Evolutionary conservation across 2,797 vertebrate genomes (phyloP), one percentile per base, ranked within the genome.

Genomic region (Aplochiton taeniatus): DNA sequence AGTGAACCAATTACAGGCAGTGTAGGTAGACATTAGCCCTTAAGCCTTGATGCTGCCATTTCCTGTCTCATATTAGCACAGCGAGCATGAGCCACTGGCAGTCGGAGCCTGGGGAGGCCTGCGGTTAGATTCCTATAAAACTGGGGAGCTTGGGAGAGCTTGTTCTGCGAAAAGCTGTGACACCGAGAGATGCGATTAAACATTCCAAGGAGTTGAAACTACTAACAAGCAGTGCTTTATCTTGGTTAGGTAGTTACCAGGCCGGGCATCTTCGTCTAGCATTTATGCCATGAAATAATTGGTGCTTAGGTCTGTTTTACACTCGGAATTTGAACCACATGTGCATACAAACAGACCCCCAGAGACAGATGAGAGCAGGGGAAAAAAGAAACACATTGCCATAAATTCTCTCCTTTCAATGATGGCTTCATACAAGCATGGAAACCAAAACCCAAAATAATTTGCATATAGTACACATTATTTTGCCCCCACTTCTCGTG

Each of bases 1-100:
- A 73, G 84, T 90, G 80, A 93, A 90, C 88, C 89, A 91, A 90
- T 91, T 90, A 90, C 81, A 90, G 81, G 88, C 81, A 76, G 79
- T 85, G 85, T 83, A 91, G 87, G 83, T 79, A 87, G 88, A 87
- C 81, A 78, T 89, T 83, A 79, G 83, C 80, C 69, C 87, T 84
- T 84, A 85, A 82, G 83, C 83, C 81, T 82, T 83, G 88, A 89
- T 85, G 83, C 74, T 84, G 81, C 76, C 87, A 88, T 93, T 94
- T 92, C 88, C 90, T 93, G 90, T 86, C 85, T 89, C 67, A 72
- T 88, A 83, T 93, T 86, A 90, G 81, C 82, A 83, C 77, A 83
- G 77, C 86, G 80, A 87, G 81, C 81, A 87, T 80, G 79, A 90
- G 87, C 73, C 81, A 78, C 67, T 61, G 79, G 75, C 70, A 80